Evolutionary conservation across 1,140 invertebrate species (phyloP).

Genomic region (Drosophila ogumai): DNA sequence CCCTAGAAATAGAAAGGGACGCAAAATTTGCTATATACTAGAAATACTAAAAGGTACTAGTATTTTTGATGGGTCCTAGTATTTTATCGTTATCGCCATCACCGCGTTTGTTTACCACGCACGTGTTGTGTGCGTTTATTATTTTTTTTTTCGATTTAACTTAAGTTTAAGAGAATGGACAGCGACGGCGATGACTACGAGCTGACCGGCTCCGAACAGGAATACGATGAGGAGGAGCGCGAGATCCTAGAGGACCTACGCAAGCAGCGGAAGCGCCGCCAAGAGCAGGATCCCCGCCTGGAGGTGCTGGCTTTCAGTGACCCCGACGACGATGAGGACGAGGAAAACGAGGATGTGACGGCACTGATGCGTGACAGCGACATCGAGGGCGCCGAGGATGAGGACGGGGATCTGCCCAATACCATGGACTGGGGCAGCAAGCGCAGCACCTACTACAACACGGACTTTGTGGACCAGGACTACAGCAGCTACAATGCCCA

Average conservation of each 20-base stretch:
- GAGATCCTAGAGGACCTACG: conserved; percentile 88
- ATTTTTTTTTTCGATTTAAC: not conserved
- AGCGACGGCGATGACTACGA: conserved; percentile 86
- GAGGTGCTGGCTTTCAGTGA: conserved; percentile 88
- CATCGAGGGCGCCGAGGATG: conserved; percentile 90
- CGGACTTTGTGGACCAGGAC: conserved; percentile 95
- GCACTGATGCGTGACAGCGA: conserved; percentile 87
- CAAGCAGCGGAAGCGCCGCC: conserved; percentile 85
- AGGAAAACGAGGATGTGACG: conserved; percentile 82
- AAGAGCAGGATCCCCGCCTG: conserved; percentile 88
- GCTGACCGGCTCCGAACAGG: conserved; percentile 89
- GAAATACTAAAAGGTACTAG: not conserved
- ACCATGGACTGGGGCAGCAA: conserved; percentile 94
- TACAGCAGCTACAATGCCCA: conserved; percentile 90
- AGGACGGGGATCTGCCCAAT: conserved; percentile 90
- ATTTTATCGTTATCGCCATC: not conserved
- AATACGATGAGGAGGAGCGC: conserved; percentile 88
- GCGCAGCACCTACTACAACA: conserved; percentile 91
- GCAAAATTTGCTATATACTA: not conserved
- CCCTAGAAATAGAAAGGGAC: no score
- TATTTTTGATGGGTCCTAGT: not conserved
- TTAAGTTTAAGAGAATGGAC: conserved; percentile 42
- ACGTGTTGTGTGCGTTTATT: conserved; percentile 58
- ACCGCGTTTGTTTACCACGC: conserved; percentile 58
- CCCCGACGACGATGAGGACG: conserved; percentile 84